Percentiles rank a stretch among this genome's conserved stretches.
These are phyloP conservation scores for Caretta caretta DNA, from an alignment of 2,113 vertebrate genomes.

Conservation along the genomic window DNA sequence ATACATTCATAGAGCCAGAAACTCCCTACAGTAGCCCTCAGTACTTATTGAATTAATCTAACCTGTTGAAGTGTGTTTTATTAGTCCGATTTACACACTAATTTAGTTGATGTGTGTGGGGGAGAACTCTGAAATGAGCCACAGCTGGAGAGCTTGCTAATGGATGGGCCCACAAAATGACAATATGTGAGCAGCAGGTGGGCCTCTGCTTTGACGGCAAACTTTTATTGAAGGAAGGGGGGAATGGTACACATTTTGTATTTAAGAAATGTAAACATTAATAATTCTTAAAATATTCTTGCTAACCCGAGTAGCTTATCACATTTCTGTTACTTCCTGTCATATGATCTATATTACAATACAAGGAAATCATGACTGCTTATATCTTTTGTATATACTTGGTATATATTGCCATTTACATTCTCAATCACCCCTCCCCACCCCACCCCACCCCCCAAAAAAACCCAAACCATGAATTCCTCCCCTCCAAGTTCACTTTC, in stretches of 20 bases:
- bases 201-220: neutral
- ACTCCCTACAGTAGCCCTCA: neutral
- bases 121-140: slow-evolving; percentile 28
- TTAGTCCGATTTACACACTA: slow-evolving; percentile 49
- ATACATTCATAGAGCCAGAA: neutral
- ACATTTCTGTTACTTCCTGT: neutral
- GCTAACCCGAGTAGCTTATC: neutral
- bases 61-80: slow-evolving; percentile 41
- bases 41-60: slow-evolving; percentile 45
- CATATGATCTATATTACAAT: neutral
- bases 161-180: neutral
- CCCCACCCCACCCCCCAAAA: rapidly evolving
- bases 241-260: neutral
- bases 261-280: neutral
- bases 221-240: neutral
- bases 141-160: slow-evolving; percentile 30
- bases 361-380: neutral
- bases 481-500: neutral
- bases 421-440: neutral
- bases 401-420: neutral
- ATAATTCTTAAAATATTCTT: neutral
- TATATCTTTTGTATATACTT: neutral
- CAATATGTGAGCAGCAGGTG: neutral
- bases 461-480: neutral
- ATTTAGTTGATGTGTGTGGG: slow-evolving; percentile 37